phyloP scores from a whole-genome alignment of 2,888 invertebrate species.

The Apodemia duryi region DNA sequence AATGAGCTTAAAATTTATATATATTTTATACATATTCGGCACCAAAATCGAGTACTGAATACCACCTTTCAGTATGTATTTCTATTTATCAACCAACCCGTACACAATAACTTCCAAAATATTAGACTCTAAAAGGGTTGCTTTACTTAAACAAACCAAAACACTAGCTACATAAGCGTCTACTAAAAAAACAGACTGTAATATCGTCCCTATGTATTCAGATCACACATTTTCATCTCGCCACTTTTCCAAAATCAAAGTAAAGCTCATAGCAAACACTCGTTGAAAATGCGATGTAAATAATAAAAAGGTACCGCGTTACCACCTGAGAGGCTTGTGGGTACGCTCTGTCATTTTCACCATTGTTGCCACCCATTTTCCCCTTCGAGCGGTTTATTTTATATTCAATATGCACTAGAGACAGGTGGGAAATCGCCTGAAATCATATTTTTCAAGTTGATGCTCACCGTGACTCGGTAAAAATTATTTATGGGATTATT shows the following conservation, averaged over 20 bases:
- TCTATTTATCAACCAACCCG: too few relatives aligned
- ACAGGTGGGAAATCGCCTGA: slow-evolving; percentile 48
- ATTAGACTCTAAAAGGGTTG: not conserved
- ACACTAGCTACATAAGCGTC: slow-evolving; percentile 52
- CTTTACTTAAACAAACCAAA: slow-evolving; percentile 32
- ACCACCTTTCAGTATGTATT: too few relatives aligned
- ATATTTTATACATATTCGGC: too few relatives aligned
- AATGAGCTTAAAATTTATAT: too few relatives aligned
- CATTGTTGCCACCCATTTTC: slow-evolving; percentile 56
- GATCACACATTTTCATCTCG: slow-evolving; percentile 66
- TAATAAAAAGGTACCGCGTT: slow-evolving; percentile 66
- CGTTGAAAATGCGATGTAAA: slow-evolving; percentile 77
- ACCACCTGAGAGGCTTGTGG: slow-evolving; percentile 49
- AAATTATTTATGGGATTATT: slow-evolving; percentile 36
- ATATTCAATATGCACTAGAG: slow-evolving; percentile 75
- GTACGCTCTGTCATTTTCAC: slow-evolving; percentile 57
- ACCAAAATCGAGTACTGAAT: not conserved
- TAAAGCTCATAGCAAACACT: slow-evolving; percentile 74
- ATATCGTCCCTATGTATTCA: slow-evolving; percentile 55
- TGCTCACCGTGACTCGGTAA: slow-evolving; percentile 35
- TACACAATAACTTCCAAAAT: too few relatives aligned
- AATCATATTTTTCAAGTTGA: slow-evolving; percentile 56
- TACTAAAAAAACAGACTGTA: slow-evolving; percentile 51
- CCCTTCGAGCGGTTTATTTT: slow-evolving; percentile 66
- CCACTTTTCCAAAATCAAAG: slow-evolving; percentile 75